phyloP scores from a whole-genome alignment of 2,113 vertebrate species.

The Callipepla californica region DNA sequence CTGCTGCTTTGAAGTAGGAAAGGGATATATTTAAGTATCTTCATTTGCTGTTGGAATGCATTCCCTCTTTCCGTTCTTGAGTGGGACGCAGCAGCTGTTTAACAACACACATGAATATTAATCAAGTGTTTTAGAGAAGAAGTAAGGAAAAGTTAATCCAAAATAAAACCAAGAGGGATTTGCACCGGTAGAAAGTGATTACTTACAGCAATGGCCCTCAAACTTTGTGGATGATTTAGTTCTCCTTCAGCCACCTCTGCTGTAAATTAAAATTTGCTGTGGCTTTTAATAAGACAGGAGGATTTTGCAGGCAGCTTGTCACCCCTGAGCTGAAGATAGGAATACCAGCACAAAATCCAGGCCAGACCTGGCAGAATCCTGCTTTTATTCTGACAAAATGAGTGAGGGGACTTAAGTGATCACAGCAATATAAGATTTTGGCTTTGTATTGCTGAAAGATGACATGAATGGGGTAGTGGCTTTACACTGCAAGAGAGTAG shows the following conservation, averaged over 20 bases:
- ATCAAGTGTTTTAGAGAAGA: conserved; percentile 18
- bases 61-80: background rate
- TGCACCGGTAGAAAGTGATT: background rate
- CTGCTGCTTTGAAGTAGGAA: conserved; percentile 17
- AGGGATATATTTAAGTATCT: conserved; percentile 9
- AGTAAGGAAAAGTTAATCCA: conserved; percentile 36
- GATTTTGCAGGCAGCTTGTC: background rate
- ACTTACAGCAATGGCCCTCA: background rate
- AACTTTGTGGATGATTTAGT: background rate
- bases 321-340: background rate
- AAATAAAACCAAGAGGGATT: conserved; percentile 10
- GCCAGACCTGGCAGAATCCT: background rate
- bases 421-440: background rate
- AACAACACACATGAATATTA: conserved; percentile 48
- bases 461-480: background rate
- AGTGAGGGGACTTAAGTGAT: background rate
- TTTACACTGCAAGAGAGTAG: background rate
- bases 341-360: background rate
- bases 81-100: background rate
- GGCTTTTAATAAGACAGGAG: background rate
- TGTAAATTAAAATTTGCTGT: conserved; percentile 21
- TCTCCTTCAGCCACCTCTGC: background rate
- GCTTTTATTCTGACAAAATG: background rate
- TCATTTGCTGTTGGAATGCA: background rate
- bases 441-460: background rate